Evolutionary conservation across 2,888 invertebrate genomes (phyloP), one percentile per base, ranked within the genome.

Genomic region (Coenonympha arcania): DNA sequence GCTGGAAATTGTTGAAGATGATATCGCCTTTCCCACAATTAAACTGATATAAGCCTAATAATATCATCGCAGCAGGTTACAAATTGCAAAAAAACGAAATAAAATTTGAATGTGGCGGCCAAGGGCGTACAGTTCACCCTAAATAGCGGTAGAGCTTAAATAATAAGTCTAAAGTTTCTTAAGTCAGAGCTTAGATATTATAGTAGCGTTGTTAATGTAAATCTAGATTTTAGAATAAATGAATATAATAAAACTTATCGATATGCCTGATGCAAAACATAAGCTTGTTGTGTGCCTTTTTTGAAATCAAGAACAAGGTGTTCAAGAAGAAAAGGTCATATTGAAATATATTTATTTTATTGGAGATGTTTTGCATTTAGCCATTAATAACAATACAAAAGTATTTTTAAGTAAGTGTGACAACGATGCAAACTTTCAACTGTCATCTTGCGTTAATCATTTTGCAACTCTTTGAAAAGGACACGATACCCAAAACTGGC

Each of bases 221-320:
- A n/a, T n/a, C n/a, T n/a, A n/a, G n/a, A n/a, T 26, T 26, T 26
- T n/a, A 26, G 26, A 8, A 1, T 26, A 6, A 26, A 28, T 46
- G 20, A 39, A 15, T 11, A 11, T 30, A 41, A 24, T 1, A 20
- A 49, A 31, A 24, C 2, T 22, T 9, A 28, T 30, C 13, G 8
- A 28, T 22, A 19, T 30, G 8, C 6, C 34, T 8, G 18, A 8
- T 36, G 19, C 13, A 6, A 22, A 20, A n/a, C 9, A 13, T 8
- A 37, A 8, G 8, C 18, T 1, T 3, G 19, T n/a, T 19, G 22
- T 4, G n/a, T 24, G 30, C 28, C 22, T 20, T 13, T 11, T 24
- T 31, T 39, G 13, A 39, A 48, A 50, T 44, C 44, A 30, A 39
- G 49, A 44, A 50, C 44, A 39, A 50, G 49, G 49, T 50, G 39